Base-by-base conservation (phyloP, 2,113 vertebrate genomes). In the Pseudorhombus dupliciocellatus region DNA sequence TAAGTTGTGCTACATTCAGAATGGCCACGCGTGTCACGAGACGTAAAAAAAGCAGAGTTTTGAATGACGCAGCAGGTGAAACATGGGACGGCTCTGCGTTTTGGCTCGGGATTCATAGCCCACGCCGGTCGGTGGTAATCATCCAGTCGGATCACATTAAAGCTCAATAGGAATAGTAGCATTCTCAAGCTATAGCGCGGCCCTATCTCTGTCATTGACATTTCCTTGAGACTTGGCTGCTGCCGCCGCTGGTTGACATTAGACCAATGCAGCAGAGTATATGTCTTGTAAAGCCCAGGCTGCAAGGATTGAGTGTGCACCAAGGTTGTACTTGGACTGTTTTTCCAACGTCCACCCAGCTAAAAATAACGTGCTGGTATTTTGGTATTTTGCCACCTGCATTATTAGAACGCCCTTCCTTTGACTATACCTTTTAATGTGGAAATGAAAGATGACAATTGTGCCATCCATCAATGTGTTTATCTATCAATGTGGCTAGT, bases 321-420 rank as follows among this genome's bases (percentile, higher is more conserved):
- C 89, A 88, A 86, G 87, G 78, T 91, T 87, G 77, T 83, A 88
- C 88, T 84, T 81, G 68, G 72, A 75, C 73, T 89, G 68, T 87
- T 88, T 87, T 83, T 84, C 82, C 44, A 64, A 9, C 11, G 34
- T 60, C 56, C 42, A 25, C 67, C 5, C 2, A 8, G 63, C 76
- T 88, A 88, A 87, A 88, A 87, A 91, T 91, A 88, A 87, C 20
- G 79, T 87, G 86, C 85, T 85, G 78, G 80, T 89, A 91, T 92
- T 89, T 88, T 83, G 72, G 88, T 88, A 91, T 92, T 90, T 86
- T 88, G 85, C 68, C 88, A 89, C 90, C 88, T 87, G 83, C 67
- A 72, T 81, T 87, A 83, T 86, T 88, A 90, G 88, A 83, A 75
- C 68, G 30, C 52, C 82, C 81, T 84, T 85, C 78, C 57, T 75